phyloP scores from a whole-genome alignment of 1,140 invertebrate species.

The Caenorhabditis remanei region DNA sequence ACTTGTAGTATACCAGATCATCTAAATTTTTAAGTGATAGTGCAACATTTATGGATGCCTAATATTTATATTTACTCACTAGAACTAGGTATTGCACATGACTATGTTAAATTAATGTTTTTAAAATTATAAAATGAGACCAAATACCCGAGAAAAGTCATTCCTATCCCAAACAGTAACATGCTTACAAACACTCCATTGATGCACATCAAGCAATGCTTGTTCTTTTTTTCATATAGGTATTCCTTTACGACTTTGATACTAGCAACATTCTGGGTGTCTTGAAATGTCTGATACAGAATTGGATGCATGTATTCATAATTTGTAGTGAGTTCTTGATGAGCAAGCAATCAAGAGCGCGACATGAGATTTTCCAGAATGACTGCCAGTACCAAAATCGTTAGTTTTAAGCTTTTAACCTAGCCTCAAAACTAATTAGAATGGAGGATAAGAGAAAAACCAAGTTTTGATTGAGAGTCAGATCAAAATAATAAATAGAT shows the following conservation, averaged over 20 bases:
- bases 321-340: not conserved
- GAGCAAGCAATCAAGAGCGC: not conserved
- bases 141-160: not conserved
- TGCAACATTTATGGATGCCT: no score
- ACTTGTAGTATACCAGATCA: no score
- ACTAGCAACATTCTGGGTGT: not conserved
- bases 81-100: no score
- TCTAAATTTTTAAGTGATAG: no score
- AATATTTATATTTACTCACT: no score
- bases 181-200: slow-evolving; percentile 56
- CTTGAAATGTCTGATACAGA: no score
- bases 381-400: slow-evolving; percentile 25
- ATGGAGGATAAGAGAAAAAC: not conserved
- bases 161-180: not conserved
- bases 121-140: not conserved
- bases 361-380: not conserved
- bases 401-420: not conserved
- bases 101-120: no score
- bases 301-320: no score
- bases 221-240: not conserved
- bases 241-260: not conserved
- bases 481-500: slow-evolving; percentile 30
- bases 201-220: slow-evolving; percentile 27
- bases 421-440: not conserved
- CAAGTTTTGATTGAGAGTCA: slow-evolving; percentile 11